Evolutionary conservation across 2,888 invertebrate genomes (phyloP).

Genomic region (Pollenia labialis): DNA sequence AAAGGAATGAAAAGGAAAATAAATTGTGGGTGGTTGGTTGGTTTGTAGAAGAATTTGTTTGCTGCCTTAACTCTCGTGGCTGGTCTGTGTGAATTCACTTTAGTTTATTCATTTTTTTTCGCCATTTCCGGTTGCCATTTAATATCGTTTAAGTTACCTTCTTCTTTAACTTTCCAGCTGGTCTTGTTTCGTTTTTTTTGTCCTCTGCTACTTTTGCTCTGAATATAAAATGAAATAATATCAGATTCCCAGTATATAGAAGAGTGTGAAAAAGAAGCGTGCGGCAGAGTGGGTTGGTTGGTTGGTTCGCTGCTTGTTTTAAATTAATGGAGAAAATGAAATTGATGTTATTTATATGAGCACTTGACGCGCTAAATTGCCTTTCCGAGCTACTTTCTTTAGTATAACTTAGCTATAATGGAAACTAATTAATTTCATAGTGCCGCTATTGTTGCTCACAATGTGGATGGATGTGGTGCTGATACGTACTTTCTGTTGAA

Average conservation of each 20-base stretch:
- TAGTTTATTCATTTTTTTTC: conserved; percentile 60
- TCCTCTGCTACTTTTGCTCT: conserved; percentile 45
- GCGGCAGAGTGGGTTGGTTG: conserved; percentile 13
- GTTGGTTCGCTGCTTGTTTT: conserved; percentile 14
- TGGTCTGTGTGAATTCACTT: conserved; percentile 59
- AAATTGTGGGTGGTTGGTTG: conserved; percentile 5
- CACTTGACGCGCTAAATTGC: conserved; percentile 85
- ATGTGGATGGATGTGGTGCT: background rate
- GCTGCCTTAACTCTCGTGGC: background rate
- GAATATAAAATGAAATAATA: conserved; percentile 70
- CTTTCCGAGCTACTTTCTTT: conserved; percentile 83
- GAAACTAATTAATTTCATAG: conserved; percentile 85
- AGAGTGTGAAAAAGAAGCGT: conserved; percentile 8
- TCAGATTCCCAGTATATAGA: conserved; percentile 46
- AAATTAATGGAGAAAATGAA: conserved; percentile 77
- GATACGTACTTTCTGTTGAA: background rate
- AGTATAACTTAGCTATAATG: conserved; percentile 84
- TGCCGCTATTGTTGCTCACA: conserved; percentile 74
- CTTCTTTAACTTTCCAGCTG: conserved; percentile 67
- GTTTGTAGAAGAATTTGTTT: background rate
- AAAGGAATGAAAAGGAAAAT: conserved; percentile 37
- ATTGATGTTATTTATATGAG: conserved; percentile 85
- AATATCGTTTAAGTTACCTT: conserved; percentile 72
- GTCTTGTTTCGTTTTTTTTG: conserved; percentile 42
- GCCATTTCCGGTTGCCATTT: conserved; percentile 72